These are phyloP conservation scores for Carollia perspicillata DNA, from an alignment of 2,113 vertebrate genomes.

Conservation along the genomic window DNA sequence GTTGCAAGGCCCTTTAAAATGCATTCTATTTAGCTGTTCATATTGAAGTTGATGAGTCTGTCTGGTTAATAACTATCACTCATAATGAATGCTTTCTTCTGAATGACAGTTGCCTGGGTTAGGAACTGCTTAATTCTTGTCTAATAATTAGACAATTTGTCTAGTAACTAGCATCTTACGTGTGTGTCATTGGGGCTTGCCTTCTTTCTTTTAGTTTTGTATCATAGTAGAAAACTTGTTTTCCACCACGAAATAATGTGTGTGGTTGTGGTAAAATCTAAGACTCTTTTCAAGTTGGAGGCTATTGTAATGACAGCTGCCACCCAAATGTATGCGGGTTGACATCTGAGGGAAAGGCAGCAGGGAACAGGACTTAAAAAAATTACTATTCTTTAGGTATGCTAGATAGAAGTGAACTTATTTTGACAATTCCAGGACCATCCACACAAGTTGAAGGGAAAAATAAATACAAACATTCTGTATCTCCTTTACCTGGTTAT, in stretches of 20 bases:
- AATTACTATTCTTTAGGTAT: neutral
- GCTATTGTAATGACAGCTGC: neutral
- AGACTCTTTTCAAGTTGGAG: neutral
- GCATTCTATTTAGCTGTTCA: neutral
- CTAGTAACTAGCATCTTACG: neutral
- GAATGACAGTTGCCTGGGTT: neutral
- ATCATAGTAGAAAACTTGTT: neutral
- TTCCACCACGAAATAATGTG: rapidly evolving
- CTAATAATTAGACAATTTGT: neutral
- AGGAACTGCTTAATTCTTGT: neutral
- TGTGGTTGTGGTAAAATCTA: neutral
- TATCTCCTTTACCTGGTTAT: conserved; percentile 89
- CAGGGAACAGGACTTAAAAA: neutral
- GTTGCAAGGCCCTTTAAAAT: rapidly evolving
- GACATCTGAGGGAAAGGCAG: rapidly evolving
- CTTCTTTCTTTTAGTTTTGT: conserved; percentile 7
- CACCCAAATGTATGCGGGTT: rapidly evolving
- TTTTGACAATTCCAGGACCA: neutral
- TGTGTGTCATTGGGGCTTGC: neutral
- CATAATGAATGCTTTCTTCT: neutral
- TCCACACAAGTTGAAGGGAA: rapidly evolving
- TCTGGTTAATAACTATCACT: neutral
- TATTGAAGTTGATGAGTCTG: neutral
- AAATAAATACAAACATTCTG: rapidly evolving
- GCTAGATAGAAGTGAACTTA: neutral